These are phyloP conservation scores for Tetragnatha montana DNA, from an alignment of 2,888 invertebrate genomes.

Conservation along the genomic window DNA sequence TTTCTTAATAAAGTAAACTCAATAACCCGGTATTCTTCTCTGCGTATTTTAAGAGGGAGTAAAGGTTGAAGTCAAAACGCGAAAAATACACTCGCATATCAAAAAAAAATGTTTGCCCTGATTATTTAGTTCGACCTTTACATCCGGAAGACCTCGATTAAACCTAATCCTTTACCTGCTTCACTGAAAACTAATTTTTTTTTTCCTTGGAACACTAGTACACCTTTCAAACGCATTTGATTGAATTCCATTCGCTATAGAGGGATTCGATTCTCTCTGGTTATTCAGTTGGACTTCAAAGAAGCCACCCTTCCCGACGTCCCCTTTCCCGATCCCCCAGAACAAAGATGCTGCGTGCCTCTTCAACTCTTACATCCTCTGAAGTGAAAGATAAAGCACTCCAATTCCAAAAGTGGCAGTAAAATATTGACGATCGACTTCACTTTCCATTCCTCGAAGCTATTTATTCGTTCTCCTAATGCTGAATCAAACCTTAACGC, in stretches of 20 bases:
- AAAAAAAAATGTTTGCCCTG: too few species aligned
- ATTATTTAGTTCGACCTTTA: too few species aligned
- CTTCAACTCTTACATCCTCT: neutral
- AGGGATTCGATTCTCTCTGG: neutral
- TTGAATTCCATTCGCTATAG: neutral
- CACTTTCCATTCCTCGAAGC: neutral
- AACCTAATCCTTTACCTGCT: too few species aligned
- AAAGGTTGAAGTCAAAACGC: too few species aligned
- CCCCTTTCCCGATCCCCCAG: neutral
- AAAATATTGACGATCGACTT: neutral
- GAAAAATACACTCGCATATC: too few species aligned
- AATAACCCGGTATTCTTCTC: too few species aligned
- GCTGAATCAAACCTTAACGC: neutral
- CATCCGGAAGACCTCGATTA: too few species aligned
- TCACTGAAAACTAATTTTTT: too few species aligned
- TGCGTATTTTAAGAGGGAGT: too few species aligned
- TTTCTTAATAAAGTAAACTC: too few species aligned
- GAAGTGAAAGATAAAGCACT: neutral
- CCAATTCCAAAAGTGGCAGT: neutral
- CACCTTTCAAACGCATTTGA: neutral
- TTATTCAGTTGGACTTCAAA: neutral
- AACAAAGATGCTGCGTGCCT: neutral
- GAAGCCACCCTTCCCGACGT: neutral
- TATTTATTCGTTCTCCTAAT: neutral
- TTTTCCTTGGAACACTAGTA: too few species aligned